Conservation (phyloP, 2,113 vertebrate genomes). For the Anser brachyrhynchus region DNA sequence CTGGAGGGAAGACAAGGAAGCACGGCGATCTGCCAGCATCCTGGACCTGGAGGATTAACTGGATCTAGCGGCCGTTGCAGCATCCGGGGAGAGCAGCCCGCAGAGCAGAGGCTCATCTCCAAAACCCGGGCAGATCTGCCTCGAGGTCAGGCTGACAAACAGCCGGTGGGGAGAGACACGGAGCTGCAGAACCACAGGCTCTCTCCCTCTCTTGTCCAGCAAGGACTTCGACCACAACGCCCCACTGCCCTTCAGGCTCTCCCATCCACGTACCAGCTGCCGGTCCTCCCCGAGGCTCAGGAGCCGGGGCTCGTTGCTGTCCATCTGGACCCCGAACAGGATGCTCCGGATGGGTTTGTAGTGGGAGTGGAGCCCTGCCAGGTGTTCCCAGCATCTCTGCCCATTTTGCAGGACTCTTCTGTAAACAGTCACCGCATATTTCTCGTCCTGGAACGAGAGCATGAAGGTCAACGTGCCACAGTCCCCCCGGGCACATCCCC, state of each 20-base stretch:
- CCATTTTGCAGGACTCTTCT: conserved; percentile 11
- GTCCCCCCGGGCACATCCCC: accelerated
- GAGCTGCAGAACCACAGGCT: not conserved
- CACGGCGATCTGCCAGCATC: not conserved
- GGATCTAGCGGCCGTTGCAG: not conserved
- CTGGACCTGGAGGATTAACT: not conserved
- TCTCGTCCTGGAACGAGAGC: conserved; percentile 78
- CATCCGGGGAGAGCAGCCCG: accelerated
- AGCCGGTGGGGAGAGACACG: not conserved
- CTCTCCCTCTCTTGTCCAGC: not conserved
- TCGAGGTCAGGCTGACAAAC: not conserved
- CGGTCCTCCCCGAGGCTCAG: conserved; percentile 90
- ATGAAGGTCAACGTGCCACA: accelerated
- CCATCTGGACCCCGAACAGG: conserved; percentile 87
- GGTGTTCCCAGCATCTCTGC: conserved; percentile 77
- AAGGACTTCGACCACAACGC: not conserved
- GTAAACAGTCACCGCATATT: conserved; percentile 84
- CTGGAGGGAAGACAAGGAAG: conserved; percentile 67
- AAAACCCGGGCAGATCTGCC: not conserved
- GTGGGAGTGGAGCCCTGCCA: conserved; percentile 87
- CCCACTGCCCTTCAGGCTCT: not conserved
- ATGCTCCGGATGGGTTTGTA: conserved; percentile 86
- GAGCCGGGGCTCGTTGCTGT: conserved; percentile 82
- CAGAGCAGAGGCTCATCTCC: not conserved
- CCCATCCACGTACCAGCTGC: conserved; percentile 78